Base-by-base conservation (phyloP, 2,888 invertebrate species). In the Brachyopa scutellaris region DNA sequence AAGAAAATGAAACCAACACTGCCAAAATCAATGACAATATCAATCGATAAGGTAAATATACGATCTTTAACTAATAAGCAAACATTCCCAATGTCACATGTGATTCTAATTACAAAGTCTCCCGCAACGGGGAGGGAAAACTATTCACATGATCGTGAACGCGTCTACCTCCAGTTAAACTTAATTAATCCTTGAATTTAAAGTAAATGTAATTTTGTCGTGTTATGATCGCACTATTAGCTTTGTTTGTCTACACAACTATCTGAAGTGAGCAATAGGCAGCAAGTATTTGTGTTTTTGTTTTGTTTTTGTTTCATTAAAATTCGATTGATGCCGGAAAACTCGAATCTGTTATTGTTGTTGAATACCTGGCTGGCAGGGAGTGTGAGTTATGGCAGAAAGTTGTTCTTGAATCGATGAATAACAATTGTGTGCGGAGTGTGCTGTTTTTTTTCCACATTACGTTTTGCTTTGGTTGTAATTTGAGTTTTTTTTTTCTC, bases 1-100 rank as follows among this genome's bases (percentile, higher is more conserved):
- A 76, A 76, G 6, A 73, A 74, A 19, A 77, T 77, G 82, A 77
- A 82, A 77, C 77, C 66, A 72, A 72, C 77, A 82, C 82, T 82
- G 82, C 82, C 82, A 82, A 82, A 82, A 61, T 77, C 77, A 77
- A 82, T 82, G 82, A 82, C 82, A 82, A 82, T 82, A 82, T 77
- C 82, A 82, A 82, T 66, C 82, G 82, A 82, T 77, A 82, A 82
- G 82, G 82, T 82, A 77, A 66, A 13, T 45, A 5, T 4, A 21
- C 9, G 5, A 17, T 2, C 9, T 13, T n/a, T 17, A 8, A 21
- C 40, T 53, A 47, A 21, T 62, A 21, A 11, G 15, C 59, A 23
- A 5, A 61, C 19, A 33, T 29, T 42, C 8, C 57, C 17, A 49
- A 47, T 57, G 57, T 57, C 74, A 40, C 31, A 13, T 53, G 57